phyloP scores from a whole-genome alignment of 2,797 vertebrate genomes.

The Luscinia luscinia region DNA sequence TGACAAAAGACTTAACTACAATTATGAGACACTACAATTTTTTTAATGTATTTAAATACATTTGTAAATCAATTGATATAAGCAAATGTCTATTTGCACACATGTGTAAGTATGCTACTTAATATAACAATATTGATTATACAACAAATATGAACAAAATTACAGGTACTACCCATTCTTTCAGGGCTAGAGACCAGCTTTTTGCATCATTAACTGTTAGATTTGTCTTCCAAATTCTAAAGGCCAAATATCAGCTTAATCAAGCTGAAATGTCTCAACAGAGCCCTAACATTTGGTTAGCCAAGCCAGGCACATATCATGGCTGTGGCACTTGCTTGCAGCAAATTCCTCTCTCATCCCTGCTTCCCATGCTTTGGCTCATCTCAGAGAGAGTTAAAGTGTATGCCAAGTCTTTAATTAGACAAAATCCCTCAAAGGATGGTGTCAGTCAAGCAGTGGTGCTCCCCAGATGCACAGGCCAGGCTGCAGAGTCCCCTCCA shows the following conservation, averaged over 20 bases:
- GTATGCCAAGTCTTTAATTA: neutral
- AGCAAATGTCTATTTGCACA: neutral
- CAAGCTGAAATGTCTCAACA: neutral
- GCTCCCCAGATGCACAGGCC: accelerated
- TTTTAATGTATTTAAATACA: neutral
- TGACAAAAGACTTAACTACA: neutral
- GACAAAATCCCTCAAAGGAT: neutral
- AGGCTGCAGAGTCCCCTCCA: neutral
- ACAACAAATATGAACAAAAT: neutral
- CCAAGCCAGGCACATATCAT: neutral
- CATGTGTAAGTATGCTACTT: neutral
- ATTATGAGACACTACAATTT: neutral
- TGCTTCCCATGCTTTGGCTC: neutral
- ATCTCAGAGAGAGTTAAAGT: neutral
- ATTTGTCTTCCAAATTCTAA: neutral
- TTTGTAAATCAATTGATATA: neutral
- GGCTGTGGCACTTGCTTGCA: neutral
- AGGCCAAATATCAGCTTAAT: neutral
- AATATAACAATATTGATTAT: neutral
- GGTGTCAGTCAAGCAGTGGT: neutral
- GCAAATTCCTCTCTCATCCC: neutral
- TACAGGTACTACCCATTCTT: neutral
- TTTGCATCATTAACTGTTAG: neutral
- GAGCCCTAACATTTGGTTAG: neutral
- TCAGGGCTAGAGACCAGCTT: neutral